Evolutionary conservation across 2,888 invertebrate genomes (phyloP), one percentile per base, ranked within the genome.

Genomic region (Smittia aterrima): DNA sequence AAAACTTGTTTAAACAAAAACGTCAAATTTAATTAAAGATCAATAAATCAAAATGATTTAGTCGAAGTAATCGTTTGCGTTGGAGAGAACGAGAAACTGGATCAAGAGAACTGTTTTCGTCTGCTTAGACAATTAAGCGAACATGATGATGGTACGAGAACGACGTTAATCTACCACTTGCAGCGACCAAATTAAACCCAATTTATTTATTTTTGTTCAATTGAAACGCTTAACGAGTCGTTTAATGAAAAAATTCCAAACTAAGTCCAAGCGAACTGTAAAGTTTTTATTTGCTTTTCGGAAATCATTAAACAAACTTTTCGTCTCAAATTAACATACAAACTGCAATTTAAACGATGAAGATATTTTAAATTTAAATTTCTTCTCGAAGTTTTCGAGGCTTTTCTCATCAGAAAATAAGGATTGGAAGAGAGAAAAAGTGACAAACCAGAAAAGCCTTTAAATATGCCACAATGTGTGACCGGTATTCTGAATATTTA

Each of bases 41-140:
- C 70, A 71, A 71, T 71, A 71, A 71, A 71, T 71, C 70, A 71
- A 71, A 70, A 53, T 58, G 58, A 58, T 18, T 58, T 58, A 58
- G 18, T 18, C 58, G 18, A 18, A 58, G 18, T 58, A 13, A 47
- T 47, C 47, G 47, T 16, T 47, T 47, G 16, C 13, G 47, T n/a
- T 47, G 47, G n/a, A 58, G 58, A 22, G 58, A 18, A 7, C 22
- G 47, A 47, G 16, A 58, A 58, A 58, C 20, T 58, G 58, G 22
- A 58, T 58, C 58, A 58, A 18, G 22, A 58, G 22, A 58, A 58
- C 22, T 7, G 22, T 58, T 58, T 58, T 58, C 47, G 13, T 47
- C 22, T 22, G 58, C n/a, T 58, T 58, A 58, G 18, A 58, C 58
- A 58, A 58, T 58, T 20, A 58, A 58, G 58, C 58, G 58, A 58